Evolutionary conservation across 2,888 invertebrate genomes (phyloP).

Genomic region (Drosophila kanekoi): DNA sequence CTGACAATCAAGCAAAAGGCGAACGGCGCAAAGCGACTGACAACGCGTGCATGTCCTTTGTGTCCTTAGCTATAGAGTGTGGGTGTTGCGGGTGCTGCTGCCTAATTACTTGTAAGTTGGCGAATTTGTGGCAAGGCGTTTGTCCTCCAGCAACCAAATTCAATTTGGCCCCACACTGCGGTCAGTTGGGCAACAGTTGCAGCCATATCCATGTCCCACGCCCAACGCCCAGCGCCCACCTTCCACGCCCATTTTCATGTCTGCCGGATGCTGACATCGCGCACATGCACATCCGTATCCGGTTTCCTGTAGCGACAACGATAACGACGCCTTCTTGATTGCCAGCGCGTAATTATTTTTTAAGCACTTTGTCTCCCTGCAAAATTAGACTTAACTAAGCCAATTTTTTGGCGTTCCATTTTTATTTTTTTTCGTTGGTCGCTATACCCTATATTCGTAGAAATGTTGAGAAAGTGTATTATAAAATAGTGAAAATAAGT

Average conservation of each 20-base stretch:
- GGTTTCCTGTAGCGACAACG: conserved; percentile 69
- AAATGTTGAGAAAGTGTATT: background rate
- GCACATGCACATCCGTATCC: conserved; percentile 72
- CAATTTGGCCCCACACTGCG: conserved; percentile 70
- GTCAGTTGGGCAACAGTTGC: conserved; percentile 32
- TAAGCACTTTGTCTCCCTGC: conserved; percentile 75
- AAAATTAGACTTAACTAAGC: conserved; percentile 79
- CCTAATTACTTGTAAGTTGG: conserved; percentile 84
- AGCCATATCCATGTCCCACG: conserved; percentile 7
- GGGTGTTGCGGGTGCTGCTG: conserved; percentile 33
- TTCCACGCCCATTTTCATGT: conserved; percentile 33
- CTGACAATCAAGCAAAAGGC: conserved; percentile 54
- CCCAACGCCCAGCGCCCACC: background rate
- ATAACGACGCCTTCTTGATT: conserved; percentile 71
- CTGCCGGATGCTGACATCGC: conserved; percentile 73
- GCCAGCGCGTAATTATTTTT: conserved; percentile 80
- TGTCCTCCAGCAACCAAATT: conserved; percentile 73
- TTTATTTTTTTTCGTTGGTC: conserved; percentile 20
- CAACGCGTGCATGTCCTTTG: conserved; percentile 66
- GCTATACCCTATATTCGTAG: background rate
- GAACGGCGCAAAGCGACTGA: conserved; percentile 54
- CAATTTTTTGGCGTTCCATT: conserved; percentile 43
- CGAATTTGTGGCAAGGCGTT: conserved; percentile 79
- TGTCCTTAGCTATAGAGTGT: conserved; percentile 14
- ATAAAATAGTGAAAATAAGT: too few species aligned